phyloP scores from a whole-genome alignment of 1,140 invertebrate genomes.

The Ectropis grisescens region DNA sequence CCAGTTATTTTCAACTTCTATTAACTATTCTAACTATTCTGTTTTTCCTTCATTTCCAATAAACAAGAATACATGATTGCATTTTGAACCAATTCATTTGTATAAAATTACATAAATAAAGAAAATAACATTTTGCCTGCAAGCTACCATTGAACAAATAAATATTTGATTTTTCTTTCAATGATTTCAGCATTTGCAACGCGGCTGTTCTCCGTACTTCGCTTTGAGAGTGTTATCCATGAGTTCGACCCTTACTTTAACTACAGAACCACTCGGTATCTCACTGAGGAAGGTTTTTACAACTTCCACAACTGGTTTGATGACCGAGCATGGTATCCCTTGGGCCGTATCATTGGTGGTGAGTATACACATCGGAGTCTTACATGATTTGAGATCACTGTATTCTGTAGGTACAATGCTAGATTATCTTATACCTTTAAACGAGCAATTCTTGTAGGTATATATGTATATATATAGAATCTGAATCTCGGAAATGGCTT shows the following conservation, averaged over 20 bases:
- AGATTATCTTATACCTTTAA: too few relatives aligned
- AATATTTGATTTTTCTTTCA: background rate
- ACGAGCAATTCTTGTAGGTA: too few relatives aligned
- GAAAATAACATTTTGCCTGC: too few relatives aligned
- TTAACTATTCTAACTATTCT: too few relatives aligned
- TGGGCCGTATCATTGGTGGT: conserved; percentile 97
- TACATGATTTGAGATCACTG: background rate
- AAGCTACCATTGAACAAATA: background rate
- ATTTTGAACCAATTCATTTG: too few relatives aligned
- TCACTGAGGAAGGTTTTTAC: conserved; percentile 97
- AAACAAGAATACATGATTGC: too few relatives aligned
- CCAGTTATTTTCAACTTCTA: too few relatives aligned
- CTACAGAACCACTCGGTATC: conserved; percentile 95
- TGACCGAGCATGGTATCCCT: conserved; percentile 97
- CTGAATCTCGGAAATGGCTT: too few relatives aligned
- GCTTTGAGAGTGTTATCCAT: conserved; percentile 98
- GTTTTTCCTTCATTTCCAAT: too few relatives aligned
- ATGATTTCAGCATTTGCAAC: conserved; percentile 91
- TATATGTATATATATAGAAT: too few relatives aligned
- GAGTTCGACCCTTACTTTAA: conserved; percentile 99
- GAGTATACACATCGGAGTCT: conserved; percentile 18
- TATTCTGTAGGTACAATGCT: too few relatives aligned
- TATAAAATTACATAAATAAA: too few relatives aligned
- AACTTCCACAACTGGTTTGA: conserved; percentile 99
- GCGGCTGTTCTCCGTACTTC: conserved; percentile 94